Evolutionary conservation across 2,113 vertebrate genomes (phyloP), one percentile per base, ranked within the genome.

Genomic region (Xiphophorus maculatus): DNA sequence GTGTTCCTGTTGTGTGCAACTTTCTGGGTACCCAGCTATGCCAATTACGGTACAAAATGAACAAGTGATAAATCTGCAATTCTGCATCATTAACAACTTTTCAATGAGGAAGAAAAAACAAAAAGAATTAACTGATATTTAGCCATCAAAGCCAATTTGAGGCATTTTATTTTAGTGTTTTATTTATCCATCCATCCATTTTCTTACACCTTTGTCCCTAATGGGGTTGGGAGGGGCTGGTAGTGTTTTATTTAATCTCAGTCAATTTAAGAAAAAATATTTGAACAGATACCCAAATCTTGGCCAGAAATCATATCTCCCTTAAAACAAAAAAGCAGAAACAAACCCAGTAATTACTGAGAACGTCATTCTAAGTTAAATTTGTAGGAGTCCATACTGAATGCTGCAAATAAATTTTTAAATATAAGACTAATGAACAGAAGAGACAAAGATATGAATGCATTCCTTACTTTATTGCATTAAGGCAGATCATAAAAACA

Each of bases 401-500:
- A 17, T 19, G 44, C 17, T 22, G 32, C 28, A 17, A 32, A 63
- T 11, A 62, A 40, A 19, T 9, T 19, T 25, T 25, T 54, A 54
- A 54, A 54, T 7, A 51, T 2, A 22, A 54, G 5, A 22, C 3
- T 5, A 51, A 51, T 25, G 48, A 28, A 37, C 19, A 37, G 5
- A 11, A n/a, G 15, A 58, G 22, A 84, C 4, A 0, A 48, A 6
- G 4, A 25, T 30, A 17, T 63, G 27, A 71, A 74, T 72, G 32
- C 44, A 64, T 76, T 76, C 54, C 17, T 27, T 54, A 77, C 74
- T 90, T 88, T 90, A 90, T 88, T 92, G 71, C 60, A 81, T 84
- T 76, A 89, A 92, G 87, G 89, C 86, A 85, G 85, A 76, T 84
- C 33, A 84, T 88, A 85, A 90, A 90, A 87, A 63, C 67, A 70